These are phyloP conservation scores for Phragmatobia fuliginosa DNA, from an alignment of 2,888 invertebrate genomes.

Conservation along the genomic window DNA sequence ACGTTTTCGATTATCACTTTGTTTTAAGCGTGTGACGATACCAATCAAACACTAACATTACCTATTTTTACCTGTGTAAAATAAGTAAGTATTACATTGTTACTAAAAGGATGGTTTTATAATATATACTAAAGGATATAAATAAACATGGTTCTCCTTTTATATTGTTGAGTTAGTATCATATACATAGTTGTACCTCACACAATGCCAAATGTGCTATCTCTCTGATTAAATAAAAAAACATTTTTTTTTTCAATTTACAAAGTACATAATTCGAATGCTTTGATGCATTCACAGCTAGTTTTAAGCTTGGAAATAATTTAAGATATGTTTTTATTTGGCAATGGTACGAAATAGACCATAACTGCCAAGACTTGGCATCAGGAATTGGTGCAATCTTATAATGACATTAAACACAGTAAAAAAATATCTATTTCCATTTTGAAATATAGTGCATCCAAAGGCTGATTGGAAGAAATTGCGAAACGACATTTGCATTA, in stretches of 20 bases:
- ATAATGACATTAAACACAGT: slow-evolving; percentile 29
- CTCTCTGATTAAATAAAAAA: not conserved
- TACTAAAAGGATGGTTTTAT: no score
- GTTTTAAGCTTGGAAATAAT: slow-evolving; percentile 50
- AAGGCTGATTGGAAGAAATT: no score
- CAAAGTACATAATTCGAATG: not conserved
- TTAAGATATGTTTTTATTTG: slow-evolving; percentile 53
- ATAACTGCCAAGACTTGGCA: slow-evolving; percentile 67
- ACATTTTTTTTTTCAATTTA: not conserved
- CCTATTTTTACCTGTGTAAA: not conserved
- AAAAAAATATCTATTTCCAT: slow-evolving; percentile 43
- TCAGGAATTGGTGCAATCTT: slow-evolving; percentile 61
- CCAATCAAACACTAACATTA: not conserved
- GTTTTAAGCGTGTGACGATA: no score
- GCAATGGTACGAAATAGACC: slow-evolving; percentile 60
- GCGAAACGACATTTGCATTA: no score
- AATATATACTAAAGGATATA: no score
- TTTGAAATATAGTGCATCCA: no score
- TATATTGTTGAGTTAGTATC: no score
- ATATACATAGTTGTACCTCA: not conserved
- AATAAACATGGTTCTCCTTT: no score
- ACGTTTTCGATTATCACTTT: no score
- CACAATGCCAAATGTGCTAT: not conserved
- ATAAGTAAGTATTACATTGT: no score
- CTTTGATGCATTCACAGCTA: slow-evolving; percentile 32